Conservation (phyloP, 2,797 vertebrate genomes). For the Acomys russatus region DNA sequence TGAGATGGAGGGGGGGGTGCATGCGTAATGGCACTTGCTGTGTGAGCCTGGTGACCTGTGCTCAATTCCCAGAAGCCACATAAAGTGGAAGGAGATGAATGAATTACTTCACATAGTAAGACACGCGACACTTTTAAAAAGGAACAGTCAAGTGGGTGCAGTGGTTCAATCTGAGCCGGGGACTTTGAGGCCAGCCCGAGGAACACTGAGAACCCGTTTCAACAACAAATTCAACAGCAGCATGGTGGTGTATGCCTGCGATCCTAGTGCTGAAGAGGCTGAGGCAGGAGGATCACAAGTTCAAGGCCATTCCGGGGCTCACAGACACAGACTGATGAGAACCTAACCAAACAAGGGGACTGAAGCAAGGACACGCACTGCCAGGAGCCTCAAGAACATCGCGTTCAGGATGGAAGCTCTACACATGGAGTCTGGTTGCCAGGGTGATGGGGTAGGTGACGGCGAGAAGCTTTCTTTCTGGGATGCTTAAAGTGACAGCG, state of each 20-base stretch:
- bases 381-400: accelerated
- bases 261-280: background rate
- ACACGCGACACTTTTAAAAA: background rate
- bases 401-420: background rate
- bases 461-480: accelerated
- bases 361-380: no score
- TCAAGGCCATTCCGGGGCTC: background rate
- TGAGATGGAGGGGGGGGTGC: background rate
- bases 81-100: no score
- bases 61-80: background rate
- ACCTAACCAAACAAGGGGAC: background rate
- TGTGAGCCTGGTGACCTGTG: background rate
- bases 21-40: background rate
- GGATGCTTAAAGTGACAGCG: background rate
- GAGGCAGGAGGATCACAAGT: background rate
- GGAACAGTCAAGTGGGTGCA: background rate
- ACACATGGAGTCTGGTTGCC: background rate
- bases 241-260: background rate
- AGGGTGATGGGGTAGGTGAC: background rate
- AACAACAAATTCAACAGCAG: background rate
- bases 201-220: background rate
- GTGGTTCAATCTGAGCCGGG: background rate
- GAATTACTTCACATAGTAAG: background rate
- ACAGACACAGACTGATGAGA: background rate
- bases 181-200: background rate